Evolutionary conservation across 2,888 invertebrate genomes (phyloP).

Genomic region (Eristalis arbustorum): DNA sequence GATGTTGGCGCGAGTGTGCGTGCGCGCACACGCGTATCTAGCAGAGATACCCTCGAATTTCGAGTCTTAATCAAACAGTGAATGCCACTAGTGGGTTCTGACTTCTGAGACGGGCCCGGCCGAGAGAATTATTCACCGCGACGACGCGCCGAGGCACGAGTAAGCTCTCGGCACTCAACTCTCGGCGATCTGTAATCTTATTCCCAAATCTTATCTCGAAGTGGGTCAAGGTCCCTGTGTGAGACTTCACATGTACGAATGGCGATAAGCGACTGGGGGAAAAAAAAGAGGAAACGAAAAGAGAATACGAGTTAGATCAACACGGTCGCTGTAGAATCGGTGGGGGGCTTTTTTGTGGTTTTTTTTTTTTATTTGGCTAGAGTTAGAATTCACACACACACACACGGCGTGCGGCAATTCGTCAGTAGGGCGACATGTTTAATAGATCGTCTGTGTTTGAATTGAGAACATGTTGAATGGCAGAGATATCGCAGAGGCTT

Average conservation of each 20-base stretch:
- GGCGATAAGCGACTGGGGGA: slow-evolving; percentile 17
- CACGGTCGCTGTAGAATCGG: slow-evolving; percentile 3
- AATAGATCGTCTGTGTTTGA: neutral
- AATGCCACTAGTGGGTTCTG: neutral
- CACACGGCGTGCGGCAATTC: neutral
- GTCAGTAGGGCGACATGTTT: neutral
- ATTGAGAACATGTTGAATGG: neutral
- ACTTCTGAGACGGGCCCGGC: neutral
- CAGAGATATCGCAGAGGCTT: neutral
- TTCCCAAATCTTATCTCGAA: slow-evolving; percentile 59
- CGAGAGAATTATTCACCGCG: neutral
- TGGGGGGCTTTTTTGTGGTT: neutral
- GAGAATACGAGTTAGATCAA: slow-evolving; percentile 36
- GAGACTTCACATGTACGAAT: slow-evolving; percentile 5
- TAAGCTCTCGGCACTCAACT: neutral
- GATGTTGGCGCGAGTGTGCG: neutral
- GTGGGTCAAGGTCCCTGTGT: slow-evolving; percentile 51
- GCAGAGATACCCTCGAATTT: neutral
- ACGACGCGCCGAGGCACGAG: neutral
- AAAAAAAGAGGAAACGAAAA: slow-evolving; percentile 8
- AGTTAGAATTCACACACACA: neutral
- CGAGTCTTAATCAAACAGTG: slow-evolving; percentile 2
- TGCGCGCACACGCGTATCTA: neutral
- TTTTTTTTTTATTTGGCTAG: neutral
- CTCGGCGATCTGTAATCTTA: slow-evolving; percentile 37